A percentile compares a stretch with the other conserved stretches of the same genome.
These are phyloP conservation scores for Phoeniculus purpureus DNA, from an alignment of 2,797 vertebrate species.

Conservation along the genomic window DNA sequence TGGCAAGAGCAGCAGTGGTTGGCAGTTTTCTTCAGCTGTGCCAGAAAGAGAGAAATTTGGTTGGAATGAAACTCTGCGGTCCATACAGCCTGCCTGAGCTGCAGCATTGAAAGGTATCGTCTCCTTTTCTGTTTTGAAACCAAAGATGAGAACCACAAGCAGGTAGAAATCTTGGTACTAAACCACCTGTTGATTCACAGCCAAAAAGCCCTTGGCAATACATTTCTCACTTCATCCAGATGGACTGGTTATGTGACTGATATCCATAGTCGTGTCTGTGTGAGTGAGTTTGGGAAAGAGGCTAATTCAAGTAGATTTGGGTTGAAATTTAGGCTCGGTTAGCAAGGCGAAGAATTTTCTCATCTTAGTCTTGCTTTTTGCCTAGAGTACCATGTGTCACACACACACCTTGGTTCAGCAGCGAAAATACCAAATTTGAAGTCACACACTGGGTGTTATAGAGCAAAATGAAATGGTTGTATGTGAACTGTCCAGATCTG, in stretches of 20 bases:
- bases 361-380: background rate
- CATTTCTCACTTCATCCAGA: background rate
- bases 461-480: background rate
- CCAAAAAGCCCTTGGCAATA: constrained; percentile 53
- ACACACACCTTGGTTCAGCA: background rate
- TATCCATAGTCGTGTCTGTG: constrained; percentile 26
- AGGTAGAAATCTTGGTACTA: constrained; percentile 55
- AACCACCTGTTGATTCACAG: constrained; percentile 71
- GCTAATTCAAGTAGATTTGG: constrained; percentile 8
- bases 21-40: constrained; percentile 67
- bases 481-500: background rate
- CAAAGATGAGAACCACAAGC: constrained; percentile 64
- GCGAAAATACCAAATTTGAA: background rate
- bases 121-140: constrained; percentile 70
- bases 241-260: constrained; percentile 27
- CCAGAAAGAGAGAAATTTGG: constrained; percentile 60
- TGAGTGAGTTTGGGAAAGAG: background rate
- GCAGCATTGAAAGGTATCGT: constrained; percentile 76
- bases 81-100: constrained; percentile 66
- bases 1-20: constrained; percentile 68
- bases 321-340: background rate
- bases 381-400: background rate
- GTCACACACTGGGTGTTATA: background rate
- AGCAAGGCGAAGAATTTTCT: background rate
- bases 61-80: constrained; percentile 74